Percentiles rank a stretch among this genome's conserved stretches.
These are phyloP conservation scores for Sardina pilchardus DNA, from an alignment of 2,113 vertebrate species.

Conservation along the genomic window DNA sequence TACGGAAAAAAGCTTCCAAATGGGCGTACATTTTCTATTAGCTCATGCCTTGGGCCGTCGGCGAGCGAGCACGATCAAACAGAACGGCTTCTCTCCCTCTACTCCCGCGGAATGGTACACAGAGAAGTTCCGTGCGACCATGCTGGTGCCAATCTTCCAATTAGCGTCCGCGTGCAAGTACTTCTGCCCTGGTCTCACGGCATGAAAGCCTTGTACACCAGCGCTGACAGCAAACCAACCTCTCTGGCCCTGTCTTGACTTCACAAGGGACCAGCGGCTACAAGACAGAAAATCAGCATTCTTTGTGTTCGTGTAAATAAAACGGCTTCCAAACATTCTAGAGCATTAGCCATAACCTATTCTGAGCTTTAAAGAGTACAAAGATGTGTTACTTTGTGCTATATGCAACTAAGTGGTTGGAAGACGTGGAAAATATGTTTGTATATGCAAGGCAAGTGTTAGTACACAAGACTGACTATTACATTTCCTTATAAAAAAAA, in stretches of 20 bases:
- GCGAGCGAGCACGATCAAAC: slow-evolving; percentile 41
- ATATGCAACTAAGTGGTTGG: not conserved
- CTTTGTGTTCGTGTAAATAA: not conserved
- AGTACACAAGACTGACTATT: too few species aligned
- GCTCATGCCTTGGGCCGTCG: slow-evolving; percentile 37
- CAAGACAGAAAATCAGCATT: not conserved
- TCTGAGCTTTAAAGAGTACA: not conserved
- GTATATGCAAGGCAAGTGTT: too few species aligned
- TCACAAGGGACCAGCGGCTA: not conserved
- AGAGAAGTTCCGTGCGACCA: slow-evolving; percentile 36
- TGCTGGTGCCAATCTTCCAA: slow-evolving; percentile 45
- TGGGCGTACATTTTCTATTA: slow-evolving; percentile 39
- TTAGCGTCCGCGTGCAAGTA: slow-evolving; percentile 46
- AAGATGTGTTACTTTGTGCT: too few species aligned
- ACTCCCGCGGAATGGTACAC: slow-evolving; percentile 34
- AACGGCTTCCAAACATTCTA: not conserved
- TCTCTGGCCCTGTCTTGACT: not conserved
- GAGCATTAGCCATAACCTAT: not conserved
- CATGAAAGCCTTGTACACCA: slow-evolving; percentile 42
- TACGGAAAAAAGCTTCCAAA: slow-evolving; percentile 28
- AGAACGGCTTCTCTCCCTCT: slow-evolving; percentile 25
- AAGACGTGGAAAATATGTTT: not conserved
- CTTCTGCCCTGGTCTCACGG: slow-evolving; percentile 41
- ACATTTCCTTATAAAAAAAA: too few species aligned
- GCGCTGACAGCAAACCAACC: not conserved